Evolutionary conservation across 2,797 vertebrate species (phyloP).

Genomic region (Heteromormyrus szaboi): DNA sequence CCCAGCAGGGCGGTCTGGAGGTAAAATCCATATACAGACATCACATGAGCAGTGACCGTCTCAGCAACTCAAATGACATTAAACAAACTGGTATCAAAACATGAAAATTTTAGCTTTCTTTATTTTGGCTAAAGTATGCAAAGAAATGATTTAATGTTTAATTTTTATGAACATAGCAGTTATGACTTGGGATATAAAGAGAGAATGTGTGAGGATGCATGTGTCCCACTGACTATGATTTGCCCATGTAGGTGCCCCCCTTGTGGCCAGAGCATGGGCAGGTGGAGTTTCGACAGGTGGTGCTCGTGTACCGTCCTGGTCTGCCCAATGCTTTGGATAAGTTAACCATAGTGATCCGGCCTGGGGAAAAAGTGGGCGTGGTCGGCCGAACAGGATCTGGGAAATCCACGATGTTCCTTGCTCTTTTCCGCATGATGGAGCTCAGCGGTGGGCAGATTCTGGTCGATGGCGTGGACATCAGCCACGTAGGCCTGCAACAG

Average conservation of each 20-base stretch:
- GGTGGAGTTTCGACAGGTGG: constrained; percentile 73
- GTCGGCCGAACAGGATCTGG: constrained; percentile 93
- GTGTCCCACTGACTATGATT: not conserved
- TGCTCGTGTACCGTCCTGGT: constrained; percentile 72
- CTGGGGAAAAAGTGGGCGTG: constrained; percentile 87
- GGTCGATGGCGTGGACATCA: constrained; percentile 74
- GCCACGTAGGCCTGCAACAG: constrained; percentile 66
- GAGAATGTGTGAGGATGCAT: not conserved
- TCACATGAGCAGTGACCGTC: not conserved
- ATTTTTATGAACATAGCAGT: not conserved
- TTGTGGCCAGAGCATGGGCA: constrained; percentile 74
- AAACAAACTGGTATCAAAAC: not conserved
- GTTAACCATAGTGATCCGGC: constrained; percentile 69
- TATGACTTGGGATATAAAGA: not conserved
- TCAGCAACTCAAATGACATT: not conserved
- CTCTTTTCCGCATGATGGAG: constrained; percentile 88
- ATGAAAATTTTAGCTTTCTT: not conserved
- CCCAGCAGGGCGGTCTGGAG: constrained; percentile 58
- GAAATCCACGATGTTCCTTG: constrained; percentile 86
- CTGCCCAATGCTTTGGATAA: constrained; percentile 81
- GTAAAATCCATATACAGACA: constrained; percentile 49
- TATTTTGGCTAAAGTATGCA: not conserved
- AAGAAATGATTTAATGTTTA: not conserved
- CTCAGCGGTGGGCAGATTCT: constrained; percentile 75
- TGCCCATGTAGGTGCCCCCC: constrained; percentile 53